These are phyloP conservation scores for Cenopis cana DNA, from an alignment of 2,888 invertebrate species.

Conservation along the genomic window DNA sequence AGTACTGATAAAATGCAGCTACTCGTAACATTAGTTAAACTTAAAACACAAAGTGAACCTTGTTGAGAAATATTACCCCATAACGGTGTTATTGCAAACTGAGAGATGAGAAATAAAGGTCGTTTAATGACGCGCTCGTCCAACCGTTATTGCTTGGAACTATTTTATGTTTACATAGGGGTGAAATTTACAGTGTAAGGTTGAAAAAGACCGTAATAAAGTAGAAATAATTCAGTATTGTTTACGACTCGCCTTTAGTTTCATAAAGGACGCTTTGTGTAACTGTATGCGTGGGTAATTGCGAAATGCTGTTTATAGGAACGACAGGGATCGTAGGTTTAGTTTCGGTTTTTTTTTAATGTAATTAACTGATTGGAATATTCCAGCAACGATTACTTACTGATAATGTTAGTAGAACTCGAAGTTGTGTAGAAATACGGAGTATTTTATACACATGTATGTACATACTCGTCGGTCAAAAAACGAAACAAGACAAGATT, in stretches of 20 bases:
- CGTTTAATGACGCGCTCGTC: slow-evolving; percentile 19
- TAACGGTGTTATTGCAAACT: slow-evolving; percentile 57
- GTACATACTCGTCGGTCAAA: too few relatives aligned
- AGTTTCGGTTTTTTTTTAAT: too few relatives aligned
- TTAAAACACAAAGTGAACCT: slow-evolving; percentile 54
- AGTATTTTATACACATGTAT: too few relatives aligned
- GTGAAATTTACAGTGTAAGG: slow-evolving; percentile 11
- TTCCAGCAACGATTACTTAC: too few relatives aligned
- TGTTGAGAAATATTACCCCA: slow-evolving; percentile 57
- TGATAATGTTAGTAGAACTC: too few relatives aligned
- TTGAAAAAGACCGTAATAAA: slow-evolving; percentile 2
- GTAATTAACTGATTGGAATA: too few relatives aligned
- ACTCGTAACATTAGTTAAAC: slow-evolving; percentile 40
- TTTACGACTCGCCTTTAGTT: background rate
- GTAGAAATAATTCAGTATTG: slow-evolving; percentile 11
- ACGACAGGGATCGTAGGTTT: too few relatives aligned
- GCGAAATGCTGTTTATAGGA: too few relatives aligned
- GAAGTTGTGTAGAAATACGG: too few relatives aligned
- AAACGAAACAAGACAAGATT: too few relatives aligned
- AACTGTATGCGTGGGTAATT: too few relatives aligned
- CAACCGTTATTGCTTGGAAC: slow-evolving; percentile 6
- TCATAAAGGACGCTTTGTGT: background rate
- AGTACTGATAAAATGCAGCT: background rate
- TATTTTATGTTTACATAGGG: slow-evolving; percentile 25
- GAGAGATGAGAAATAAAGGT: slow-evolving; percentile 36